Percentiles rank a stretch among this genome's conserved stretches.
Conservation (phyloP, 2,797 vertebrate genomes). For the Myiotriccus ornatus region DNA sequence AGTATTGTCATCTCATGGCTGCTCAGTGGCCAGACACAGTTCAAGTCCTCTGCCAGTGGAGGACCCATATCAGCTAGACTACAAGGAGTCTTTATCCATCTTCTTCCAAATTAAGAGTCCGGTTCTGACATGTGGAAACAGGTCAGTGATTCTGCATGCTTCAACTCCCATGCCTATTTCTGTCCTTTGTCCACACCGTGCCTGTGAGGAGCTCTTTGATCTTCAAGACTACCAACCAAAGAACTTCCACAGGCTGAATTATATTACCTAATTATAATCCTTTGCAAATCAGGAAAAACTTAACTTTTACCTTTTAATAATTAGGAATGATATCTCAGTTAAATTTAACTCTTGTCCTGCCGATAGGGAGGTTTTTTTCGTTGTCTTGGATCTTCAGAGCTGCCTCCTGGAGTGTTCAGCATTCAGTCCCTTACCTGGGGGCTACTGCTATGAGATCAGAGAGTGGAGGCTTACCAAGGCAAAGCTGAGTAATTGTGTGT, state of each 20-base stretch:
- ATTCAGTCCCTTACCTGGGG: neutral
- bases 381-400: neutral
- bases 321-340: neutral
- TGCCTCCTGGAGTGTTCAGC: neutral
- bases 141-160: neutral
- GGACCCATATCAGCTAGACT: neutral
- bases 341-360: neutral
- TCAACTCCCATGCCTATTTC: neutral
- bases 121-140: neutral
- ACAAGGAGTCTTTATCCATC: neutral
- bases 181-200: neutral
- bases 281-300: neutral
- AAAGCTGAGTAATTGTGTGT: fast-evolving
- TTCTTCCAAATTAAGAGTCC: neutral
- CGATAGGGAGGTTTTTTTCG: neutral
- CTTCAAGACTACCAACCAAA: neutral
- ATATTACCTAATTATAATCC: neutral
- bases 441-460: neutral
- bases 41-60: neutral
- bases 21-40: neutral
- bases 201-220: neutral
- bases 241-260: neutral
- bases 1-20: neutral
- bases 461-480: neutral
- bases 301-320: neutral